These are phyloP conservation scores for Hemiscyllium ocellatum DNA, from an alignment of 2,113 vertebrate genomes.

Conservation along the genomic window DNA sequence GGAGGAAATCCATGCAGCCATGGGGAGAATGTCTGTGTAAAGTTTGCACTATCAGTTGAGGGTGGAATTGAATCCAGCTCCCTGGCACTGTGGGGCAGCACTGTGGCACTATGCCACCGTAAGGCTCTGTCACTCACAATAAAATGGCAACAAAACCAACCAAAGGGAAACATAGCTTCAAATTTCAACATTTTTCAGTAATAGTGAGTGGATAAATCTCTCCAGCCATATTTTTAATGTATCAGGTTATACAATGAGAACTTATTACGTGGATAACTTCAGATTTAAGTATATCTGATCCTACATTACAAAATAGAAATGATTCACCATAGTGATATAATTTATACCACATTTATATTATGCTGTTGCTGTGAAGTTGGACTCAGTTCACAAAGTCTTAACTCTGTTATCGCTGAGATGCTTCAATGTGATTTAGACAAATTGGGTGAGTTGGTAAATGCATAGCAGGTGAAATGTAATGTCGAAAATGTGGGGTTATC, in stretches of 20 bases:
- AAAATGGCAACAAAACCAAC: neutral
- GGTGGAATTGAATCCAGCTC: too few relatives aligned
- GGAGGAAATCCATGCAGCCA: too few relatives aligned
- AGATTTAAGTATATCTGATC: neutral
- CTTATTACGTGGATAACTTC: neutral
- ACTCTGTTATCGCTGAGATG: neutral
- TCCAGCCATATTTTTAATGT: neutral
- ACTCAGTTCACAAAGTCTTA: neutral
- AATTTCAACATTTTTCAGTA: neutral
- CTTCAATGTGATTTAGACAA: too few relatives aligned
- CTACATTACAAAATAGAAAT: neutral
- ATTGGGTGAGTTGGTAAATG: too few relatives aligned
- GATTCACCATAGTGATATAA: neutral
- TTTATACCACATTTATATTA: neutral
- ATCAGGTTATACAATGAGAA: neutral
- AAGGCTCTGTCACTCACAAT: too few relatives aligned
- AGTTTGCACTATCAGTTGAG: too few relatives aligned
- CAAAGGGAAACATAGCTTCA: neutral
- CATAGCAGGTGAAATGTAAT: too few relatives aligned
- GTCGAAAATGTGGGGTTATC: too few relatives aligned
- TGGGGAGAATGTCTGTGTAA: too few relatives aligned
- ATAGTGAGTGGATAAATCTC: neutral
- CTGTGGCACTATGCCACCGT: too few relatives aligned
- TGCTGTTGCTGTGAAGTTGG: neutral
- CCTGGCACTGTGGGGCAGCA: too few relatives aligned